Evolutionary conservation across 2,888 invertebrate species (phyloP).

Genomic region (Nephrotoma flavescens): DNA sequence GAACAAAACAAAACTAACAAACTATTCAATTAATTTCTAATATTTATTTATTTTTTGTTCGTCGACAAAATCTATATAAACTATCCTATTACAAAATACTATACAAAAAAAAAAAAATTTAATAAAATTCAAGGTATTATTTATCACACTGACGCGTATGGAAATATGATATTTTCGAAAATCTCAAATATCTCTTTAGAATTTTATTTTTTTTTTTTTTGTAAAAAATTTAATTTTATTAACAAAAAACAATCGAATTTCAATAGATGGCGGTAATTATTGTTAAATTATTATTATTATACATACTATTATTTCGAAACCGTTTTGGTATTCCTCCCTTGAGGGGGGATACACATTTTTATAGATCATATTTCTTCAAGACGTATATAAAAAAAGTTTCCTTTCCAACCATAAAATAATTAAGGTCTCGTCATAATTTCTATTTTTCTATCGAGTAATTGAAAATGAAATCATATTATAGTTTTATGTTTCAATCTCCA

Average conservation of each 20-base stretch:
- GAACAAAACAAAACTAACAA: neutral
- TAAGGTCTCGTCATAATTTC: neutral
- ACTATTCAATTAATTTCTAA: neutral
- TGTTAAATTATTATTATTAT: neutral
- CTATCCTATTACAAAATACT: neutral
- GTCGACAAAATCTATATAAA: neutral
- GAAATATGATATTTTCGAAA: neutral
- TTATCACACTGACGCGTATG: constrained; percentile 2
- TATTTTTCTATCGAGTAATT: neutral
- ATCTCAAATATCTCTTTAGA: neutral
- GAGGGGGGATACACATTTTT: neutral
- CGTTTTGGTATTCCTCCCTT: neutral
- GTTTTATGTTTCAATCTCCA: neutral
- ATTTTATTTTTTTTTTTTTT: neutral
- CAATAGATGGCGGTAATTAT: neutral
- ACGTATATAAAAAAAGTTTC: neutral
- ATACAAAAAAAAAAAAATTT: neutral
- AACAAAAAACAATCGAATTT: neutral
- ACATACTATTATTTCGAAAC: neutral
- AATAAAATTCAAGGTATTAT: neutral
- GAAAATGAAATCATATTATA: neutral
- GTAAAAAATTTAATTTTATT: neutral
- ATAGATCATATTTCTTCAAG: neutral
- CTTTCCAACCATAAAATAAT: neutral
- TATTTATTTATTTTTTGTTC: neutral